Percentiles rank a stretch among this genome's conserved stretches.
phyloP scores from a whole-genome alignment of 2,113 vertebrate species.

The Pseudopipra pipra region DNA sequence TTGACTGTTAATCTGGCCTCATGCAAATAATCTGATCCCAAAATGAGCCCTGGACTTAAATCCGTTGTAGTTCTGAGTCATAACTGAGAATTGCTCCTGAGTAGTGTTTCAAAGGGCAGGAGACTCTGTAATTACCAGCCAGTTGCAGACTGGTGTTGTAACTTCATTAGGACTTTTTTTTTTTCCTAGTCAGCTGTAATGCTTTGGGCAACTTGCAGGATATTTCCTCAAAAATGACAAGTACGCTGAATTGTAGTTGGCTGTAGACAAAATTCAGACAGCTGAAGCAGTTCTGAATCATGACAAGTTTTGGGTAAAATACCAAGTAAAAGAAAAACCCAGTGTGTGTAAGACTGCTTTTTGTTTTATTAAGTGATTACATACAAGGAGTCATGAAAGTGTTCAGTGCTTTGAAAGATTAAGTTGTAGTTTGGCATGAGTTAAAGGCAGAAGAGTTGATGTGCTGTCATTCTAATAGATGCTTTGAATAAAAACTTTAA shows the following conservation, averaged over 20 bases:
- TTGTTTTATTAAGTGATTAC: slow-evolving; percentile 53
- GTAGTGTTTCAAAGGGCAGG: not conserved
- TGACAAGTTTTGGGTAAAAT: slow-evolving; percentile 43
- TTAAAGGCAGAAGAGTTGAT: slow-evolving; percentile 68
- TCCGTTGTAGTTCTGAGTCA: not conserved
- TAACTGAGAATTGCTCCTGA: not conserved
- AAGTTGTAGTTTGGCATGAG: slow-evolving; percentile 65
- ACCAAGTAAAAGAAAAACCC: not conserved
- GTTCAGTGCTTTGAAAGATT: slow-evolving; percentile 57
- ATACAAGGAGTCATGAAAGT: slow-evolving; percentile 48
- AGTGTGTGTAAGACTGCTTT: slow-evolving; percentile 50
- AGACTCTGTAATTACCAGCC: not conserved
- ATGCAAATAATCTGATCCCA: not conserved
- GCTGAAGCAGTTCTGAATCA: slow-evolving; percentile 42
- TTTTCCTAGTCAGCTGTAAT: not conserved
- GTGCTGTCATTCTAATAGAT: slow-evolving; percentile 71
- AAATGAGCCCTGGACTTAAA: not conserved
- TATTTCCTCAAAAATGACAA: slow-evolving; percentile 43
- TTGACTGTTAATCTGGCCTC: not conserved
- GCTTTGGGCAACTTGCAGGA: not conserved
- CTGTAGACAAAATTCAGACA: slow-evolving; percentile 35
- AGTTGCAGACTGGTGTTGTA: not conserved
- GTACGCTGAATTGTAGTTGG: slow-evolving; percentile 7
- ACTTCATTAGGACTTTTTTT: not conserved
- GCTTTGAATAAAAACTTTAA: slow-evolving; percentile 79